These are phyloP conservation scores for Idaea aversata DNA, from an alignment of 2,888 invertebrate genomes.

Conservation along the genomic window DNA sequence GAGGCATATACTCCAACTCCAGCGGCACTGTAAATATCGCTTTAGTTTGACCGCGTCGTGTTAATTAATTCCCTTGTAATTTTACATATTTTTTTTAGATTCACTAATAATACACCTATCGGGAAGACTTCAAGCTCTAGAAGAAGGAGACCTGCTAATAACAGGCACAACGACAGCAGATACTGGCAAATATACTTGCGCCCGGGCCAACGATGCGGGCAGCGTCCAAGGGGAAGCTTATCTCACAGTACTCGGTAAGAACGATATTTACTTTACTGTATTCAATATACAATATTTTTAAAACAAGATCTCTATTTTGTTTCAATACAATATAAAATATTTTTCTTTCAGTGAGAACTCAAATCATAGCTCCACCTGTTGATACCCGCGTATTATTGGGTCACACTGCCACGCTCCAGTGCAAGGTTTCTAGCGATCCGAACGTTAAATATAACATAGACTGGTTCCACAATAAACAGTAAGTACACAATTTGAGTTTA, in stretches of 20 bases:
- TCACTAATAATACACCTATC: slow-evolving; percentile 74
- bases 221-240: slow-evolving; percentile 90
- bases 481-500: slow-evolving; percentile 51
- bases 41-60: not conserved
- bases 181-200: slow-evolving; percentile 93
- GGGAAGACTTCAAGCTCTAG: slow-evolving; percentile 91
- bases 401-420: slow-evolving; percentile 95
- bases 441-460: slow-evolving; percentile 91
- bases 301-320: not conserved
- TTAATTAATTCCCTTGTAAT: slow-evolving; percentile 1
- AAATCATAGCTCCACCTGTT: slow-evolving; percentile 95
- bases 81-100: slow-evolving; percentile 46
- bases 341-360: slow-evolving; percentile 88
- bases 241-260: slow-evolving; percentile 89
- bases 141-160: slow-evolving; percentile 93
- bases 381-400: slow-evolving; percentile 95
- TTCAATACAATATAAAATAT: slow-evolving; percentile 12
- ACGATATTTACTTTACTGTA: not conserved
- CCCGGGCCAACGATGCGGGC: slow-evolving; percentile 94
- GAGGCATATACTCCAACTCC: too few species aligned
- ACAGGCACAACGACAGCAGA: slow-evolving; percentile 91
- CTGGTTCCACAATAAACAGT: slow-evolving; percentile 94
- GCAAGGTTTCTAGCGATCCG: slow-evolving; percentile 95
- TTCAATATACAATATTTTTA: not conserved
- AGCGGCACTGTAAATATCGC: too few species aligned